These are phyloP conservation scores for Pseudoips prasinana DNA, from an alignment of 2,888 invertebrate genomes.

Conservation along the genomic window DNA sequence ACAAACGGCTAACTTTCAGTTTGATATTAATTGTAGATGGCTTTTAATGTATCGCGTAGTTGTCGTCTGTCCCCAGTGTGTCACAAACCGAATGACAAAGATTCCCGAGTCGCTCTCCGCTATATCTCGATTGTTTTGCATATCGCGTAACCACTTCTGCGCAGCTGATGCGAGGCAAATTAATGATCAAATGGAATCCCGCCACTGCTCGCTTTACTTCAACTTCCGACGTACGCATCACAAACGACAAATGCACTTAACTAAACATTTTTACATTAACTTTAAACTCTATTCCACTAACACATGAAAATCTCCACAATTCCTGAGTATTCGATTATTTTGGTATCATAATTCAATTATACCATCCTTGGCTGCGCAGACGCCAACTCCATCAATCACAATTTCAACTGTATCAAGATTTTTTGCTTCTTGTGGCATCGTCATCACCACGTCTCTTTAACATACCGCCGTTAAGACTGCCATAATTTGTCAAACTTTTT, in stretches of 20 bases:
- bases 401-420: constrained; percentile 75
- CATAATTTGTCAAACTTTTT: constrained; percentile 74
- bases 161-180: constrained; percentile 64
- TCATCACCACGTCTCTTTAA: constrained; percentile 46
- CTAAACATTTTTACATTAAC: constrained; percentile 31
- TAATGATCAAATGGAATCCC: constrained; percentile 71
- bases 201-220: constrained; percentile 48
- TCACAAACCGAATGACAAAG: constrained; percentile 35
- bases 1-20: too few species aligned
- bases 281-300: constrained; percentile 45
- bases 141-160: constrained; percentile 62
- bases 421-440: constrained; percentile 57
- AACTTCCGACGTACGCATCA: constrained; percentile 49
- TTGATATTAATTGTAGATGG: too few species aligned
- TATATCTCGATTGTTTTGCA: constrained; percentile 76
- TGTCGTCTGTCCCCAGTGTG: constrained; percentile 32
- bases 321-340: constrained; percentile 46
- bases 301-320: constrained; percentile 42
- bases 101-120: constrained; percentile 46
- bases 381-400: constrained; percentile 71
- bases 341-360: constrained; percentile 75
- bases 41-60: too few species aligned
- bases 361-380: constrained; percentile 56
- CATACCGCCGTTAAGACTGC: constrained; percentile 54
- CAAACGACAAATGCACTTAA: constrained; percentile 33